Percentiles rank a stretch among this genome's conserved stretches.
phyloP scores from a whole-genome alignment of 2,797 vertebrate genomes.

The Craterocephalus amniculus region DNA sequence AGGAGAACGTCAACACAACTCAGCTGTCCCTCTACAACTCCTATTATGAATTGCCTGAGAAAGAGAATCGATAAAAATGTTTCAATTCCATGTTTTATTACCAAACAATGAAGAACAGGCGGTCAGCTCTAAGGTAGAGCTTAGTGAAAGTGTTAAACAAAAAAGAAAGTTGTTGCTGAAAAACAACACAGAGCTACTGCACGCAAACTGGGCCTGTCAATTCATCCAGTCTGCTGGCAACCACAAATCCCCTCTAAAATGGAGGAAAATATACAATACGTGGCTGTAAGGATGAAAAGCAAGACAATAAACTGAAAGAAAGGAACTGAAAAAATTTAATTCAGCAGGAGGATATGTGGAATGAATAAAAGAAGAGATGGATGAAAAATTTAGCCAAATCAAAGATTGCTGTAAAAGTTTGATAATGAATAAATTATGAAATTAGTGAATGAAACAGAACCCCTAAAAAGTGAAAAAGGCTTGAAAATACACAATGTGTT shows the following conservation, averaged over 20 bases:
- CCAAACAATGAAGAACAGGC: not conserved
- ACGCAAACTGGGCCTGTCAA: not conserved
- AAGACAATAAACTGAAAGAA: no score
- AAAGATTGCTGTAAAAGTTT: not conserved
- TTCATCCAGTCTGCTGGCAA: not conserved
- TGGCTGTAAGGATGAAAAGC: no score
- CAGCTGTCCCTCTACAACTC: not conserved
- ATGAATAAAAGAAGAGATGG: not conserved
- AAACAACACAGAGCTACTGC: not conserved
- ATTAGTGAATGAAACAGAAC: not conserved
- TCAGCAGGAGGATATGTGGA: not conserved
- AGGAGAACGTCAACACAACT: constrained; percentile 19
- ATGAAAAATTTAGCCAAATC: not conserved
- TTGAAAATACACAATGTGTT: not conserved
- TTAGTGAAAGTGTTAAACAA: not conserved
- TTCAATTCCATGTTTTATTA: not conserved
- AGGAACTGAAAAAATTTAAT: not conserved
- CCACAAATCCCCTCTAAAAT: not conserved
- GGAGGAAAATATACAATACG: not conserved
- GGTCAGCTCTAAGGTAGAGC: not conserved
- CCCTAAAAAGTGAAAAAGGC: no score
- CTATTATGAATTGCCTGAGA: not conserved
- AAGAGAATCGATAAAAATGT: not conserved
- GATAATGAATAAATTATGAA: not conserved
- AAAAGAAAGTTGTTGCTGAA: not conserved